Base-by-base conservation (phyloP, 2,888 invertebrate species). In the Trichogramma dendrolimi region DNA sequence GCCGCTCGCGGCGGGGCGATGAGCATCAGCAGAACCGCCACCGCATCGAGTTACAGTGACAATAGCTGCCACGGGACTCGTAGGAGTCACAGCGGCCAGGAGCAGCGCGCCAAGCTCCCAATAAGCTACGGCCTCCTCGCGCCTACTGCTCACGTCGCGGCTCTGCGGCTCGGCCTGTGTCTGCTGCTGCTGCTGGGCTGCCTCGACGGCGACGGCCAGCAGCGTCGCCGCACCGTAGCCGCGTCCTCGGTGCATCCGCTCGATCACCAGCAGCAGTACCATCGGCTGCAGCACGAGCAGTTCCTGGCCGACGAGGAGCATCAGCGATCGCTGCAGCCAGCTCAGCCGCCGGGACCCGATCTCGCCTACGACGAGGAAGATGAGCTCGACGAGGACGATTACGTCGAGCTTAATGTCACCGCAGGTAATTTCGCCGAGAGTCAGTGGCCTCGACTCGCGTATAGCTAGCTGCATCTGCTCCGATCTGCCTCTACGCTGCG, bases 371-470 rank as follows among this genome's bases (percentile, higher is more conserved):
- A 77, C 67, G 77, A 77, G 57, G 68, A 71, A 58, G 72, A 71
- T 71, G 73, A 78, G 63, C 75, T 78, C 65, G 78, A 78, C 61
- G 79, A 79, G 55, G 77, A 79, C 58, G 76, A 77, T 56, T 75
- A 74, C 66, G 61, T 71, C 67, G 78, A 79, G 64, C 69, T 69
- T 67, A 82, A 81, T 71, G 68, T 75, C 67, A 80, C 81, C 68
- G 71, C 72, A 72, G 80, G 81, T 81, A 74, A 66, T 39, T 6
- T 3, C 27, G 7, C 6, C 50, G 48, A 5, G 48, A 48, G 27
- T 27, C 27, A 27, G 27, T 27, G 27, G 27, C 27, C 27, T 27
- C 27, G 27, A 27, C 27, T 27, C 27, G 27, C 27, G 27, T 2
- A 6, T 1, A 48, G 4, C 11, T 49, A 8, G 8, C 42, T 8